These are phyloP conservation scores for Saccostrea cuccullata DNA, from an alignment of 1,140 invertebrate genomes.

Conservation along the genomic window DNA sequence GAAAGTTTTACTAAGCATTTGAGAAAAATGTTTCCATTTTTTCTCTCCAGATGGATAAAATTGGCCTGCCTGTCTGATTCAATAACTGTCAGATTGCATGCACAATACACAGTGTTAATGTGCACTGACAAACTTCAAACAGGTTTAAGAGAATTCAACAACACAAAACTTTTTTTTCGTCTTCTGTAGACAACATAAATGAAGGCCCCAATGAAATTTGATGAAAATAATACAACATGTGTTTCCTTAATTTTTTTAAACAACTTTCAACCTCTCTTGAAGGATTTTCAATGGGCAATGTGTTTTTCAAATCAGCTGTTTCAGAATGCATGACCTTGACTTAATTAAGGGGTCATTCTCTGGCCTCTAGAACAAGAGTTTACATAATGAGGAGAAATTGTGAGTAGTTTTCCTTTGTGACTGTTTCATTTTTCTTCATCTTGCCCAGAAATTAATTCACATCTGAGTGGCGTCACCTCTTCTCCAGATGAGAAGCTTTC, in stretches of 20 bases:
- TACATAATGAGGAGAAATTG: not conserved
- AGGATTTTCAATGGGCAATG: slow-evolving; percentile 2
- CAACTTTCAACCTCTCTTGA: not conserved
- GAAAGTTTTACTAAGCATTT: not conserved
- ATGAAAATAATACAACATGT: not conserved
- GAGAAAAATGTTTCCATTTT: not conserved
- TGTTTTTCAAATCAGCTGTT: not conserved
- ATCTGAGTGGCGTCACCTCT: not conserved
- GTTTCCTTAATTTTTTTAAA: not conserved
- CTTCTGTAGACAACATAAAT: not conserved
- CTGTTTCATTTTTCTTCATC: not conserved
- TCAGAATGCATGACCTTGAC: not conserved
- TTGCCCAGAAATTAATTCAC: not conserved
- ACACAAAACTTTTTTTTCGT: not conserved
- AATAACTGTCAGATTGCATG: not conserved
- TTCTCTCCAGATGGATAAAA: not conserved
- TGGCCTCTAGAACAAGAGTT: not conserved
- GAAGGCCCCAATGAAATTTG: not conserved
- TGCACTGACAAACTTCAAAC: not conserved
- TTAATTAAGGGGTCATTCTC: not conserved
- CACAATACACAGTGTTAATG: slow-evolving; percentile 12
- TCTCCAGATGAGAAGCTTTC: not conserved
- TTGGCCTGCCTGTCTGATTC: not conserved
- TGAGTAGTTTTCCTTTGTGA: not conserved
- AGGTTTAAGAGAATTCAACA: not conserved